Percentiles rank a stretch among this genome's conserved stretches.
These are phyloP conservation scores for Odontamblyopus rebecca DNA, from an alignment of 2,797 vertebrate species.

Conservation along the genomic window DNA sequence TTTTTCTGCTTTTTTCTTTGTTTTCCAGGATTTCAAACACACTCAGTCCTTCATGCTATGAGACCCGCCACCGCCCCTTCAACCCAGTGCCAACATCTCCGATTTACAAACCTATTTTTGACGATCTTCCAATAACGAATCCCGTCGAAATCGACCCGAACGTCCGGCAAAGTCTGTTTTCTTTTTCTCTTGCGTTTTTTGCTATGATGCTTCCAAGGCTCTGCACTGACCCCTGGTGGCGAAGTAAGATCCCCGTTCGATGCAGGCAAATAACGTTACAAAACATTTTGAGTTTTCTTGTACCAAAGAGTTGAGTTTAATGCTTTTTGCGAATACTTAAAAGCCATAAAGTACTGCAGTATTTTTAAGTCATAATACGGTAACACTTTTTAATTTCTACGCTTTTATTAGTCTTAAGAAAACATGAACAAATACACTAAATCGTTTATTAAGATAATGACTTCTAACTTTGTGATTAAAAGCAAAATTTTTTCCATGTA, in stretches of 20 bases:
- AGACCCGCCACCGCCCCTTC: constrained; percentile 37
- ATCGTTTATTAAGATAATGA: too few relatives aligned
- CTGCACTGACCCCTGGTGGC: constrained; percentile 63
- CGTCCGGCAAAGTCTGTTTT: constrained; percentile 16
- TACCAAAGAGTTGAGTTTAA: constrained; percentile 54
- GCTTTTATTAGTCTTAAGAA: too few relatives aligned
- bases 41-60: constrained; percentile 93
- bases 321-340: constrained; percentile 31
- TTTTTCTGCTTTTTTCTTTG: not conserved
- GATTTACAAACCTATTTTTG: not conserved
- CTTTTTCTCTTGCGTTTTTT: constrained; percentile 20
- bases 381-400: too few relatives aligned
- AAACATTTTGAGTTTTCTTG: constrained; percentile 16
- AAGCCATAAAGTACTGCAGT: constrained; percentile 50
- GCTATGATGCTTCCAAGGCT: constrained; percentile 30
- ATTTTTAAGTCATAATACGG: not conserved
- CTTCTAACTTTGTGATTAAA: too few relatives aligned
- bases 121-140: constrained; percentile 36
- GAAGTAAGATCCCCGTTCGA: not conserved
- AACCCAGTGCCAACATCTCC: constrained; percentile 2
- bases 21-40: constrained; percentile 92
- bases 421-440: too few relatives aligned
- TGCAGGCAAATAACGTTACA: constrained; percentile 39
- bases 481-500: too few relatives aligned
- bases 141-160: not conserved